Percentiles rank a stretch among this genome's conserved stretches.
These are phyloP conservation scores for Sialia sialis DNA, from an alignment of 2,113 vertebrate species.

Conservation along the genomic window DNA sequence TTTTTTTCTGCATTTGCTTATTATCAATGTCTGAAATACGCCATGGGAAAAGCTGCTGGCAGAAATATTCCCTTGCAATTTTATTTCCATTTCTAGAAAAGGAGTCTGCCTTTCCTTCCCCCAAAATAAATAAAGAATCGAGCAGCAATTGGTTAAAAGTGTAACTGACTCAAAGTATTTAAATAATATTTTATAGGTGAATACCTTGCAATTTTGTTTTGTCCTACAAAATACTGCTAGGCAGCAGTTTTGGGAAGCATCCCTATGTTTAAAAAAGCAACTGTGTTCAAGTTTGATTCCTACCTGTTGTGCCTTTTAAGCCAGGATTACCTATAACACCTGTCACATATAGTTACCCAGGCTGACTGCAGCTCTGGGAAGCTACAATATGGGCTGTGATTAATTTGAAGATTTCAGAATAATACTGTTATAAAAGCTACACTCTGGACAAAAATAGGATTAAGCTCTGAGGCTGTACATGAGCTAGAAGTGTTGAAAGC, in stretches of 20 bases:
- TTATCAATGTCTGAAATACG: background rate
- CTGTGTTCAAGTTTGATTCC: slow-evolving; percentile 8
- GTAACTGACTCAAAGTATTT: background rate
- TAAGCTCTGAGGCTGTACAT: slow-evolving; percentile 68
- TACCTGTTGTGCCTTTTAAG: slow-evolving; percentile 63
- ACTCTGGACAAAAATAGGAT: slow-evolving; percentile 72
- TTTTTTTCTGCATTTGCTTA: background rate
- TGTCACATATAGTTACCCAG: slow-evolving; percentile 17
- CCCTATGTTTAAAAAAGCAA: slow-evolving; percentile 4
- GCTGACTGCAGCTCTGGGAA: slow-evolving; percentile 44
- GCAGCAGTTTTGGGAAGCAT: background rate
- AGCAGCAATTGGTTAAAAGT: background rate
- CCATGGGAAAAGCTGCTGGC: background rate
- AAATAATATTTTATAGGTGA: background rate
- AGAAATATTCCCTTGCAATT: background rate
- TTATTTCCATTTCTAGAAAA: background rate
- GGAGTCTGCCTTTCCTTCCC: background rate
- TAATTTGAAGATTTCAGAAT: slow-evolving; percentile 69
- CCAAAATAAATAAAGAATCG: background rate
- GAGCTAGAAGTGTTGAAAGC: slow-evolving; percentile 67
- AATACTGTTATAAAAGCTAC: slow-evolving; percentile 67
- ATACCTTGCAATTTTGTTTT: background rate
- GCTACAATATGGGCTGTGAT: slow-evolving; percentile 51
- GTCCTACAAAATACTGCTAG: background rate
- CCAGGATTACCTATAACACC: slow-evolving; percentile 43